Percentiles rank a stretch among this genome's conserved stretches.
Conservation (phyloP, 2,888 invertebrate genomes). For the Lycocerus yunnanus region DNA sequence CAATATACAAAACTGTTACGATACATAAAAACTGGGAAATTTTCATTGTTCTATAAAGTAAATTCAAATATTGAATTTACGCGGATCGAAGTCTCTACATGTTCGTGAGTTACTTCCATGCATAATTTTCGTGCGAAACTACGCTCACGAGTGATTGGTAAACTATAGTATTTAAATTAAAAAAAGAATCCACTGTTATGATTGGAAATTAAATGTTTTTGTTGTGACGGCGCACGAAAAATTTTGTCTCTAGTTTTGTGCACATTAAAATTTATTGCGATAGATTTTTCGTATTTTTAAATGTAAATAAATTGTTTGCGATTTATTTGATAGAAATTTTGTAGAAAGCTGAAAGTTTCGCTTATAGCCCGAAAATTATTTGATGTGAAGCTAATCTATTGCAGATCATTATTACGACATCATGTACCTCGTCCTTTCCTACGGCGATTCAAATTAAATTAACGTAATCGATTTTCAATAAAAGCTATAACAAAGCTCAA, state of each 20-base stretch:
- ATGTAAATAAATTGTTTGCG: background rate
- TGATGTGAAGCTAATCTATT: background rate
- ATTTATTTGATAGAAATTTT: background rate
- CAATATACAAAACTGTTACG: background rate
- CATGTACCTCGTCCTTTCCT: background rate
- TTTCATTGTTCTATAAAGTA: background rate
- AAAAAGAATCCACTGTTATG: background rate
- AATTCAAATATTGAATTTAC: background rate
- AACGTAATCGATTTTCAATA: background rate
- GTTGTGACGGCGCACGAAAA: background rate
- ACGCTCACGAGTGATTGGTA: background rate
- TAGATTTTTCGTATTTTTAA: background rate
- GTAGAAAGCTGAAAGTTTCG: background rate
- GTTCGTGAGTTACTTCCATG: background rate
- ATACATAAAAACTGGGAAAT: background rate
- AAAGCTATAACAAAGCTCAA: background rate
- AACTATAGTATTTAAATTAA: background rate
- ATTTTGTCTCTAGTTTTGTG: background rate
- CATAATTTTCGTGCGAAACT: background rate
- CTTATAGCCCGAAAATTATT: background rate
- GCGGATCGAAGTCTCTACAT: background rate
- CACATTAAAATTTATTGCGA: background rate
- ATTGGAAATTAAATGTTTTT: background rate
- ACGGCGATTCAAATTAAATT: background rate
- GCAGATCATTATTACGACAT: background rate